Evolutionary conservation across 2,888 invertebrate species (phyloP), one percentile per base, ranked within the genome.

Genomic region (Fragum whitleyi): DNA sequence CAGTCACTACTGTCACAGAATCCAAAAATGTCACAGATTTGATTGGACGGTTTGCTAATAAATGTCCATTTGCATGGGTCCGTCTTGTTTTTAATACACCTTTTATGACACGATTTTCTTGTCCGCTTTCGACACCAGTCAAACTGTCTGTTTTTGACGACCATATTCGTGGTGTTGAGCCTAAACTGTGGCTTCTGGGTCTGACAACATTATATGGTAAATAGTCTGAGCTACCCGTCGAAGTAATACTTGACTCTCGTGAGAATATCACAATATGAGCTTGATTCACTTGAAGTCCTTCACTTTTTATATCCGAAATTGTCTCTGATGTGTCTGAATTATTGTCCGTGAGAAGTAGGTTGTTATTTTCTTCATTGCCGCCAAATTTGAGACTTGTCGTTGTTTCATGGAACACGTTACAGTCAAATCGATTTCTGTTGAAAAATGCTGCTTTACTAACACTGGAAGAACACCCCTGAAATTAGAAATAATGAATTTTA

Each of bases 21-120:
- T 84, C 84, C 9, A 84, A 78, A 79, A 84, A 84, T 42, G 84
- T 81, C 65, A 84, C 84, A 39, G 78, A 81, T 81, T 84, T 84
- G 57, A 81, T 79, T 71, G 84, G 84, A 65, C 84, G 62, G 65
- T 76, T 81, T 55, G 78, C 75, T 7, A 84, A 42, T 71, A 84
- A 73, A 51, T 81, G 78, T 65, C 62, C 74, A 61, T 47, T 67
- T 23, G 67, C 47, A 47, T 73, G 69, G 32, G 53, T 61, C 11
- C 53, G 74, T 14, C 74, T 72, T 23, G 74, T 55, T 68, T 84
- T 84, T 47, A 84, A 62, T 69, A 79, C 84, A 76, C 84, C 78
- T 81, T 81, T 84, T 21, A 81, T 82, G n/a, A 75, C 70, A 65
- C 65, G 65, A 42, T 42, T 42, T 39, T 65, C 65, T 39, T 65